A percentile compares a stretch with the other conserved stretches of the same genome.
Evolutionary conservation across 2,888 invertebrate species (phyloP).

Genomic region (Nycteola revayana): DNA sequence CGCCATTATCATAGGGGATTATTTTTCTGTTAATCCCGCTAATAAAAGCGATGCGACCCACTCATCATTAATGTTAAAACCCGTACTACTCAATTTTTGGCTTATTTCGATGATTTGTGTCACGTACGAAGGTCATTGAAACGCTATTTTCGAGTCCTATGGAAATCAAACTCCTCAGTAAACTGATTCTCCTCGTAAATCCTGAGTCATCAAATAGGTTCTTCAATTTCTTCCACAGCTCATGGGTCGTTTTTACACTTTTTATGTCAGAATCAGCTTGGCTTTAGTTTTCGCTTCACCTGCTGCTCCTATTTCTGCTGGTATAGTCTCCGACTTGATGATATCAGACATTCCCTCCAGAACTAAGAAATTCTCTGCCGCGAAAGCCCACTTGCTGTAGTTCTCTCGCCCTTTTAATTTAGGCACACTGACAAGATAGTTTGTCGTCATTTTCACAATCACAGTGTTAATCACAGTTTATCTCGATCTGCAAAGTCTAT

Average conservation of each 20-base stretch:
- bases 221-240: slow-evolving; percentile 7
- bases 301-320: slow-evolving; percentile 9
- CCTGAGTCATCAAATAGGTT: slow-evolving; percentile 15
- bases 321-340: slow-evolving; percentile 6
- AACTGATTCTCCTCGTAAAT: slow-evolving; percentile 18
- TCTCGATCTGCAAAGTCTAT: slow-evolving; percentile 10
- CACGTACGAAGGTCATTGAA: slow-evolving; percentile 16
- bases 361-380: slow-evolving; percentile 19
- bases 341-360: slow-evolving; percentile 9
- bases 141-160: slow-evolving; percentile 14
- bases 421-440: slow-evolving; percentile 16
- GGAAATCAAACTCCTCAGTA: slow-evolving; percentile 15
- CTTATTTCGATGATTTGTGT: slow-evolving; percentile 17
- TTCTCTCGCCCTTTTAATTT: slow-evolving; percentile 7
- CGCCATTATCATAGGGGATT: slow-evolving; percentile 27
- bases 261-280: slow-evolving; percentile 11
- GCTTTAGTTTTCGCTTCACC: slow-evolving; percentile 15
- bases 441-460: slow-evolving; percentile 7
- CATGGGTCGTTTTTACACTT: slow-evolving; percentile 1
- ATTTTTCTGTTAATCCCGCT: slow-evolving; percentile 14
- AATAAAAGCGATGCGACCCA: neutral
- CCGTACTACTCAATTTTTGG: slow-evolving; percentile 17
- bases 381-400: slow-evolving; percentile 9
- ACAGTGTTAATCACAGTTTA: slow-evolving; percentile 9
- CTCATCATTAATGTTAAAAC: slow-evolving; percentile 22